These are phyloP conservation scores for Eriocheir sinensis DNA, from an alignment of 1,140 invertebrate species.

Conservation along the genomic window DNA sequence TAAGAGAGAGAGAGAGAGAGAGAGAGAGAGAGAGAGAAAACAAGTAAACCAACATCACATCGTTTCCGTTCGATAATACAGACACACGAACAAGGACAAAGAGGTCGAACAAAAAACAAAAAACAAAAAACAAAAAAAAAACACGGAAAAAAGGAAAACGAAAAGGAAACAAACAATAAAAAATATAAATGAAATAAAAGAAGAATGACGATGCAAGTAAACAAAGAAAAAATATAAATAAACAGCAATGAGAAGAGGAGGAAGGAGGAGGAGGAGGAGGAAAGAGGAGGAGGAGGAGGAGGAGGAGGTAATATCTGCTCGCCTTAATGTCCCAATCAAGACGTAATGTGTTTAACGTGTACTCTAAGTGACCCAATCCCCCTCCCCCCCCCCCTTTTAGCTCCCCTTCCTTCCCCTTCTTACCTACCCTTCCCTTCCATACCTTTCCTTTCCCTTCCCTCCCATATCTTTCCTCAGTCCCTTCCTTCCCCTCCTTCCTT, in stretches of 20 bases:
- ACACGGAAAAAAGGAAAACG: neutral
- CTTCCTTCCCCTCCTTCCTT: neutral
- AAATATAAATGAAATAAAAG: neutral
- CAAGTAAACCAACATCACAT: neutral
- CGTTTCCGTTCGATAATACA: neutral
- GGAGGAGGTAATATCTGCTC: no score
- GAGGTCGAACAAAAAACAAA: neutral
- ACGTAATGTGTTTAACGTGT: no score
- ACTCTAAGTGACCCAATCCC: no score
- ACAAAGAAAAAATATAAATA: neutral
- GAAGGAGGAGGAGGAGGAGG: neutral
- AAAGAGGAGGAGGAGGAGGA: slow-evolving; percentile 16
- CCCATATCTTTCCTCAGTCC: neutral
- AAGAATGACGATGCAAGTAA: neutral
- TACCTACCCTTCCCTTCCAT: neutral
- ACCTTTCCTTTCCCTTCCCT: neutral
- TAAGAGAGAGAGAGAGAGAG: neutral
- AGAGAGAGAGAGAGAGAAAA: slow-evolving; percentile 31
- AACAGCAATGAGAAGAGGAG: neutral
- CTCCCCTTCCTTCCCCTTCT: no score
- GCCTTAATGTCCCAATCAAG: no score
- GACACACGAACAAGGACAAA: neutral
- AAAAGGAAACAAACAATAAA: neutral
- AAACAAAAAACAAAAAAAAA: neutral
- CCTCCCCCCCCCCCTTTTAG: no score